These are phyloP conservation scores for Mamestra configurata DNA, from an alignment of 1,140 invertebrate species.

Conservation along the genomic window DNA sequence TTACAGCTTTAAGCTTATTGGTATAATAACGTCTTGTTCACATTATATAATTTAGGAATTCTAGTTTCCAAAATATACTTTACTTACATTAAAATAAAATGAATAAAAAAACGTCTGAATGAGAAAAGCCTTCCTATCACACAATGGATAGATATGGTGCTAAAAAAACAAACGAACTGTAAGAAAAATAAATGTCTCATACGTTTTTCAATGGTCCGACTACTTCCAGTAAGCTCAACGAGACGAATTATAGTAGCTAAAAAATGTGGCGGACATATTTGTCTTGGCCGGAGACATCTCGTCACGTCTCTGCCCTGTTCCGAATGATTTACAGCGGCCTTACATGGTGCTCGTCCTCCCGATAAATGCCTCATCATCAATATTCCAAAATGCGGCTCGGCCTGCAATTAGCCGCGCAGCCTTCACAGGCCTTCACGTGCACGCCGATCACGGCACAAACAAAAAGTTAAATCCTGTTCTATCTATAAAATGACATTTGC, in stretches of 20 bases:
- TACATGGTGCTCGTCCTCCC: slow-evolving; percentile 84
- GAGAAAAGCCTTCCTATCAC: neutral
- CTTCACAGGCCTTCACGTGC: slow-evolving; percentile 83
- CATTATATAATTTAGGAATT: neutral
- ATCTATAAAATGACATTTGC: slow-evolving; percentile 71
- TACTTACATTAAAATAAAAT: neutral
- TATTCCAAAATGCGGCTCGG: slow-evolving; percentile 86
- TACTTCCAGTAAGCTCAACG: slow-evolving; percentile 61
- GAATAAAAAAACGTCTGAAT: neutral
- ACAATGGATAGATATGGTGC: neutral
- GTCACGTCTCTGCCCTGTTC: slow-evolving; percentile 79
- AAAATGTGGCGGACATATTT: slow-evolving; percentile 83
- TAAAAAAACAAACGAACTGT: slow-evolving; percentile 2
- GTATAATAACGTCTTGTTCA: neutral
- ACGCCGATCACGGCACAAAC: slow-evolving; percentile 68
- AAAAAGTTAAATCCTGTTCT: slow-evolving; percentile 83
- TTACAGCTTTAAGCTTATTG: too few relatives aligned
- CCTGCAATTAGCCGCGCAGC: slow-evolving; percentile 84
- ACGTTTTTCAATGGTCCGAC: slow-evolving; percentile 49
- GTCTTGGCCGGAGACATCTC: slow-evolving; percentile 81
- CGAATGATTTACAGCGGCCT: slow-evolving; percentile 85
- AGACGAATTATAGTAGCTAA: slow-evolving; percentile 79
- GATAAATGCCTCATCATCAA: slow-evolving; percentile 87
- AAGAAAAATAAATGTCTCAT: slow-evolving; percentile 53
- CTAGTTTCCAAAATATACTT: neutral